These are phyloP conservation scores for Lepus timidus DNA, from an alignment of 2,113 vertebrate genomes.

Conservation along the genomic window DNA sequence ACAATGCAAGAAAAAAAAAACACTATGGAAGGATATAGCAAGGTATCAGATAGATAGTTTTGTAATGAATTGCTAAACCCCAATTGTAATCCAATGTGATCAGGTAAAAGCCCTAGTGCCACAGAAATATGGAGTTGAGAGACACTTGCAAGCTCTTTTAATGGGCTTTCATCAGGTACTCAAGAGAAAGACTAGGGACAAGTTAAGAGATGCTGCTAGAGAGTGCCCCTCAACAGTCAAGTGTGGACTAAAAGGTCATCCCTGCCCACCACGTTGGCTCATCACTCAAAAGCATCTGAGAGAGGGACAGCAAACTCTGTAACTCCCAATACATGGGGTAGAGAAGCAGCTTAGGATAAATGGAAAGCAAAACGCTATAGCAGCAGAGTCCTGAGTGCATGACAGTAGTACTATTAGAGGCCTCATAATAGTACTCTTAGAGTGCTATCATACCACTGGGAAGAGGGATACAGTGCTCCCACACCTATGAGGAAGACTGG, in stretches of 20 bases:
- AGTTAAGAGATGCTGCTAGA: not conserved
- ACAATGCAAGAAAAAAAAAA: not conserved
- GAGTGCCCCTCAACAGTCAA: not conserved
- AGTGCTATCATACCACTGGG: not conserved
- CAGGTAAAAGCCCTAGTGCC: not conserved
- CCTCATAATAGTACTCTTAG: not conserved
- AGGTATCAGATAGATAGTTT: not conserved
- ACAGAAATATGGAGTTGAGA: not conserved
- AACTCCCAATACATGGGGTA: not conserved
- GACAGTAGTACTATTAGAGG: not conserved
- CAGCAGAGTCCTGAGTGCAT: not conserved
- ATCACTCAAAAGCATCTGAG: not conserved
- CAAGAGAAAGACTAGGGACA: not conserved
- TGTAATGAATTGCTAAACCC: not conserved
- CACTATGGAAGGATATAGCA: not conserved
- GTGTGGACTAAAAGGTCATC: not conserved
- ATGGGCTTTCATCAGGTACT: not conserved
- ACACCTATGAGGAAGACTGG: not conserved
- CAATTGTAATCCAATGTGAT: not conserved
- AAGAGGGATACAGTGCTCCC: not conserved
- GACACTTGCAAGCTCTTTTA: not conserved
- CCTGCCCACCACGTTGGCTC: not conserved
- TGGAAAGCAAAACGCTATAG: not conserved
- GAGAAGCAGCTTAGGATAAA: not conserved
- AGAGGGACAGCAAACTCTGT: not conserved